Percentiles rank a stretch among this genome's conserved stretches.
Evolutionary conservation across 2,113 vertebrate species (phyloP).

Genomic region (Typhlomys cinereus): DNA sequence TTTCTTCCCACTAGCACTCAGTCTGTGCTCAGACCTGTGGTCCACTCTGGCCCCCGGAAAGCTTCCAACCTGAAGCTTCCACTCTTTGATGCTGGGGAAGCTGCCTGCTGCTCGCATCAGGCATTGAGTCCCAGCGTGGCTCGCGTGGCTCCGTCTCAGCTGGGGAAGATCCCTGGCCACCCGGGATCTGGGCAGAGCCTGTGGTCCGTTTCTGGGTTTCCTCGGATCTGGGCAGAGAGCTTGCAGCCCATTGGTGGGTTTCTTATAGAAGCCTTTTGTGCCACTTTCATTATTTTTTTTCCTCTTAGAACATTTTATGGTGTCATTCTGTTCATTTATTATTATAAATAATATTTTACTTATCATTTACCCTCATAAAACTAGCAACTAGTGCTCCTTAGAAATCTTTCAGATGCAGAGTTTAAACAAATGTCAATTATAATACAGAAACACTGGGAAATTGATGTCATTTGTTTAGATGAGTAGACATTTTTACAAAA

Average conservation of each 20-base stretch:
- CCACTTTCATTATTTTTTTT: slow-evolving; percentile 5
- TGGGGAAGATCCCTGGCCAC: rapidly evolving
- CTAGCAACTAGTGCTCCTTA: not conserved
- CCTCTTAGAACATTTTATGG: not conserved
- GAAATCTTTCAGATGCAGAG: not conserved
- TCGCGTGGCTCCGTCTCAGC: not conserved
- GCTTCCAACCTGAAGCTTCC: not conserved
- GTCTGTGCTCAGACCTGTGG: not conserved
- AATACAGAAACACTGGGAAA: not conserved
- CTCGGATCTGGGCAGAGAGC: not conserved
- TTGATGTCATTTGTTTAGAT: not conserved
- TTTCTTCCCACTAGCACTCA: not conserved
- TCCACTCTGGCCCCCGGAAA: not conserved
- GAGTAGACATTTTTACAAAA: not conserved
- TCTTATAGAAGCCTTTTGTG: not conserved
- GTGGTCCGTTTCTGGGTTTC: not conserved
- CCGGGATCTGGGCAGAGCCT: not conserved
- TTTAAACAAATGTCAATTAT: slow-evolving; percentile 30
- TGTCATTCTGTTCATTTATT: not conserved
- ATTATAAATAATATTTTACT: not conserved
- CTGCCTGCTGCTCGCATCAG: no score
- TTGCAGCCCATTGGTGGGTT: not conserved
- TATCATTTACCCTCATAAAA: not conserved
- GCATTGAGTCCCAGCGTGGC: not conserved
- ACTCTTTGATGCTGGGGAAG: not conserved